phyloP scores from a whole-genome alignment of 2,113 vertebrate species.

The Lota lota region DNA sequence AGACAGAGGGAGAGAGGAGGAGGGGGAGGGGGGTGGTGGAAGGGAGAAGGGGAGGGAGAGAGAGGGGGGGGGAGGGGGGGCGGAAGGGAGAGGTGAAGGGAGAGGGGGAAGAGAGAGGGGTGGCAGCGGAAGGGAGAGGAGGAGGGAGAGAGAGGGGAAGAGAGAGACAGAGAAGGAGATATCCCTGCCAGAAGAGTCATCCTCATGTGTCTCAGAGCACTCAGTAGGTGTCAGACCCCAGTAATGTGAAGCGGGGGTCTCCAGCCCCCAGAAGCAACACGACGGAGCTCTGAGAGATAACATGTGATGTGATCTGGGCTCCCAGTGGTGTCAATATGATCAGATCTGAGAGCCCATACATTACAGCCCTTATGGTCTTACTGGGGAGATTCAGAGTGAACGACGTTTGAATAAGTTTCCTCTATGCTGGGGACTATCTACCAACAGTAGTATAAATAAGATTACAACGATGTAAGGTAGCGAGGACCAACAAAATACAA shows the following conservation, averaged over 20 bases:
- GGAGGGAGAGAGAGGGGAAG: not conserved
- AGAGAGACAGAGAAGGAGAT: not conserved
- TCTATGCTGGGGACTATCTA: no score
- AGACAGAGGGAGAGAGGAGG: not conserved
- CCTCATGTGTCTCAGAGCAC: conserved; percentile 12
- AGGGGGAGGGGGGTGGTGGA: not conserved
- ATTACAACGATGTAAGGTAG: no score
- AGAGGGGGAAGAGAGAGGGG: not conserved
- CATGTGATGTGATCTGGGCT: conserved; percentile 45
- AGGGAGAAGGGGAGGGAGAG: not conserved
- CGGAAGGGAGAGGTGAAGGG: no score
- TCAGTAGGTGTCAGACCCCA: not conserved
- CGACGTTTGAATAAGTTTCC: not conserved
- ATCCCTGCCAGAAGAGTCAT: not conserved
- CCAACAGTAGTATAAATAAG: no score
- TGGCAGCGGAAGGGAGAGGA: not conserved
- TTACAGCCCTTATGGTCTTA: not conserved
- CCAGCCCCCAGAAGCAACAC: conserved; percentile 31
- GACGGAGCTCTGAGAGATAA: conserved; percentile 55
- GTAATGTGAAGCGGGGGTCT: conserved; percentile 17
- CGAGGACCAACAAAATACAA: no score
- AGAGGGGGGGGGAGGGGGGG: not conserved
- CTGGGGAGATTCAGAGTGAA: conserved; percentile 16
- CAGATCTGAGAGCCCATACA: conserved; percentile 26
- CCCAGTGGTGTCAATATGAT: conserved; percentile 38